Base-by-base conservation (phyloP, 2,888 invertebrate species). In the Panopea generosa region DNA sequence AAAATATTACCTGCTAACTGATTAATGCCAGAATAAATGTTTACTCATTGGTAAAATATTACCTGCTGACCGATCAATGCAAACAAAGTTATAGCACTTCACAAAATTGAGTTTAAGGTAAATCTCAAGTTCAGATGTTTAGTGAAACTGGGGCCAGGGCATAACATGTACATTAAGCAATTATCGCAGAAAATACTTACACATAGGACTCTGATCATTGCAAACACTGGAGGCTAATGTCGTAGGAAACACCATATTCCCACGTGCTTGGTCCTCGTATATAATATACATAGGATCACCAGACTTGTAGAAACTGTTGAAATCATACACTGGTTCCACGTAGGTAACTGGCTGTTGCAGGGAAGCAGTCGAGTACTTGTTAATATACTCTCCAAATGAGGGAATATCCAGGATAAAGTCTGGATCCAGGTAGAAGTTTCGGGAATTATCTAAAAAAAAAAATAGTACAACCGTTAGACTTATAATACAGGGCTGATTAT, bases 401-500 rank as follows among this genome's bases (percentile, higher is more conserved):
- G 68, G 63, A 4, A 76, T 72, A 38, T 85, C 86, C 11, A 74
- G 81, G 6, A 90, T 84, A 14, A 87, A 70, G 45, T 87, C 77
- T 16, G 91, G 91, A 52, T 87, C 86, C 22, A 75, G 78, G 72
- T 90, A 91, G 72, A 82, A 91, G 72, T 91, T 91, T 29, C 91
- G 77, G 40, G 88, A 80, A 60, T 78, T 82, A 68, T 90, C 91
- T 91, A 80, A 22, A 88, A 87, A 47, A 9, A 50, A 6, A 45
- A 20, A 7, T 33, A 33, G 33, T 7, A 33, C 4, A 33, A 4
- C 33, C 4, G 33, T 33, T 33, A n/a, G n/a, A n/a, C n/a, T n/a
- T n/a, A n/a, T n/a, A n/a, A n/a, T n/a, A n/a, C n/a, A n/a, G n/a
- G n/a, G n/a, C n/a, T n/a, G n/a, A n/a, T n/a, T n/a, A n/a, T n/a